Base-by-base conservation (phyloP, 2,888 invertebrate species). In the Leptopterna dolabrata region DNA sequence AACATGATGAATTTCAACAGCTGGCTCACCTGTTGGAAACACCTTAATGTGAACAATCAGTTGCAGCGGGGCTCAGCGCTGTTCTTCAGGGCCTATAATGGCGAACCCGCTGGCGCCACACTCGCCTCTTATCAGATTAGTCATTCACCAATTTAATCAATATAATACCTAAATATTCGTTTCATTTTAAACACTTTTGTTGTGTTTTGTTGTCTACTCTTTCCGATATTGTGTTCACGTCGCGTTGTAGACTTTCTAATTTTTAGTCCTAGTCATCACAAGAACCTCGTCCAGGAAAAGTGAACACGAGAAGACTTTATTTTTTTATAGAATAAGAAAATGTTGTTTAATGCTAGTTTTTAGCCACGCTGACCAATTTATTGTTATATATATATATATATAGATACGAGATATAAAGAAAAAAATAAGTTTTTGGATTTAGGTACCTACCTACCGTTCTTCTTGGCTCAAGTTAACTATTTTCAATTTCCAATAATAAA, bases 11-110 rank as follows among this genome's bases (percentile, higher is more conserved):
- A 94, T 81, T 98, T 97, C 91, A 92, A 92, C 0, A 78, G 88
- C 24, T 98, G 98, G 98, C 92, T 94, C 11, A 94, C 95, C 87
- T 98, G 98, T 92, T 98, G 96, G 95, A 93, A 93, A 88, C 96
- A 97, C 90, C 93, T 98, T 11, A 47, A 30, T 27, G n/a, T 51
- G 55, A 80, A 80, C 71, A 63, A 70, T 24, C 80, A 80, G 16
- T 81, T 87, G 13, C 30, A 81, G 24, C 87, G 87, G 0, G 87
- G 87, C 9, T 43, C 87, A 9, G 36, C 81, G 16, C 70, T 87
- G 19, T 76, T 87, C 45, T 81, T 87, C 43, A 24, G 87, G 24
- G 30, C 45, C 0, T 86, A 86, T 47, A 51, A 76, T n/a, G 86
- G 86, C n/a, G 43, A n/a, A 0, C 86, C 86, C 7, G 29, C 55